Evolutionary conservation across 2,797 vertebrate genomes (phyloP).

Genomic region (Sebastiscus tertius): DNA sequence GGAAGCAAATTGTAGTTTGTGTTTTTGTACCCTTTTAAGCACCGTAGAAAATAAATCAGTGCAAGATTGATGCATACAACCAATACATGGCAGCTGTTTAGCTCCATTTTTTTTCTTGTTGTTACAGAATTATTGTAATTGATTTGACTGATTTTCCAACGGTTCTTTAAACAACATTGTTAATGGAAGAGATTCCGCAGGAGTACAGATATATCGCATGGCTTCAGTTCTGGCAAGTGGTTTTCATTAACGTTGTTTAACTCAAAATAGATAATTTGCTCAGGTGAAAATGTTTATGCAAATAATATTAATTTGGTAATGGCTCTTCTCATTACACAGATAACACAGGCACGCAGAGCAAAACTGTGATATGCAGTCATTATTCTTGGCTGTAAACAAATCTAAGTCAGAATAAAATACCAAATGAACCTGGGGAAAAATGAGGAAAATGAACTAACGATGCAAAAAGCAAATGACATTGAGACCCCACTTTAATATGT

Average conservation of each 20-base stretch:
- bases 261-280: slow-evolving; percentile 43
- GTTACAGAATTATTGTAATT: slow-evolving; percentile 3
- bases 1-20: slow-evolving; percentile 7
- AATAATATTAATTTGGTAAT: slow-evolving; percentile 54
- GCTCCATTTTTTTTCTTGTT: slow-evolving; percentile 16
- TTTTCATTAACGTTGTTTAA: slow-evolving; percentile 37
- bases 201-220: slow-evolving; percentile 6
- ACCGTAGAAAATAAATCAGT: not conserved
- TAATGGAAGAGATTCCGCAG: slow-evolving; percentile 22
- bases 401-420: slow-evolving; percentile 63
- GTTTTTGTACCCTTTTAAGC: not conserved
- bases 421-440: slow-evolving; percentile 74
- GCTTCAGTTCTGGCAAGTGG: slow-evolving; percentile 27
- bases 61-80: not conserved
- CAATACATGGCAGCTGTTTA: slow-evolving; percentile 13
- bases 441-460: slow-evolving; percentile 84
- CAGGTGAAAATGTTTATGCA: slow-evolving; percentile 51
- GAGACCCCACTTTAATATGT: slow-evolving; percentile 90
- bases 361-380: slow-evolving; percentile 16
- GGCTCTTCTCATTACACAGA: slow-evolving; percentile 43
- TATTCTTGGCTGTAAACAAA: slow-evolving; percentile 51
- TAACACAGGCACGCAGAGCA: slow-evolving; percentile 35
- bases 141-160: slow-evolving; percentile 6
- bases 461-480: slow-evolving; percentile 85
- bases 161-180: slow-evolving; percentile 4